phyloP scores from a whole-genome alignment of 1,140 invertebrate species.

The Drosophila ironensis region DNA sequence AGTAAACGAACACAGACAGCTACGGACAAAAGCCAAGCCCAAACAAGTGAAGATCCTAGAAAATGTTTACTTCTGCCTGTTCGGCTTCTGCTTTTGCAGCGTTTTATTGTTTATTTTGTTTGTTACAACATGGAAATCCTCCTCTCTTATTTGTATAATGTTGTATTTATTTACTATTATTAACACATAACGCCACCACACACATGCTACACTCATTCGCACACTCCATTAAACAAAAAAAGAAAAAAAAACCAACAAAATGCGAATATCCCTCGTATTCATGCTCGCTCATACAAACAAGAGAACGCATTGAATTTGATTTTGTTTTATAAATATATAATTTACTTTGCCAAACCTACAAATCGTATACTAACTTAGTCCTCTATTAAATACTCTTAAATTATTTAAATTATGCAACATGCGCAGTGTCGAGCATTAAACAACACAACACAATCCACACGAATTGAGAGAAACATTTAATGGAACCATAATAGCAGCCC shows the following conservation, averaged over 20 bases:
- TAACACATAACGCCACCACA: constrained; percentile 20
- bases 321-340: constrained; percentile 72
- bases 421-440: constrained; percentile 36
- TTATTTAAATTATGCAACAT: constrained; percentile 57
- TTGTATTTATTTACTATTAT: constrained; percentile 75
- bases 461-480: constrained; percentile 29
- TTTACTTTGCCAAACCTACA: constrained; percentile 66
- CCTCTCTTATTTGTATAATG: constrained; percentile 73
- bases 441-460: constrained; percentile 49
- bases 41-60: not conserved
- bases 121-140: constrained; percentile 44
- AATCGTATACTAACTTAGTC: constrained; percentile 74
- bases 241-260: too few relatives aligned
- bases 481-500: constrained; percentile 27
- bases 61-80: not conserved
- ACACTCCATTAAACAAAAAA: constrained; percentile 6
- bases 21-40: not conserved
- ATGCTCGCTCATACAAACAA: constrained; percentile 25
- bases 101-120: constrained; percentile 45
- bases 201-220: constrained; percentile 12
- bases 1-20: not conserved
- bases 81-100: constrained; percentile 30
- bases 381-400: constrained; percentile 77
- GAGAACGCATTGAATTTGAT: constrained; percentile 51
- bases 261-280: not conserved